These are phyloP conservation scores for Iguana delicatissima DNA, from an alignment of 2,797 vertebrate genomes.

Conservation along the genomic window DNA sequence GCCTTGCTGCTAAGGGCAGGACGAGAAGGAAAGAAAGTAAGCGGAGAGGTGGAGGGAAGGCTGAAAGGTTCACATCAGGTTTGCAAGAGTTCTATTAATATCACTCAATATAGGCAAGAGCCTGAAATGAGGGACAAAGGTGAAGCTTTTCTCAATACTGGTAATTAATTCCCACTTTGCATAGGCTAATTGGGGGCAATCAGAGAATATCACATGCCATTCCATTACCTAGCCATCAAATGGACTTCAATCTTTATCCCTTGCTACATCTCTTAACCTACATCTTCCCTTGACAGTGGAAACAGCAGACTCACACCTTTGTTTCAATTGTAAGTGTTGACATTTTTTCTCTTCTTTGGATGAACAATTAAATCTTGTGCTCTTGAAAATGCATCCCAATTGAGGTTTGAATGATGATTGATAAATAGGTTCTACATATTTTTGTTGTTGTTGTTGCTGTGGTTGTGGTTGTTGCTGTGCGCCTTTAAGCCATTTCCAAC, in stretches of 20 bases:
- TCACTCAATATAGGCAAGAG: constrained; percentile 70
- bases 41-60: background rate
- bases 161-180: constrained; percentile 87
- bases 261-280: constrained; percentile 72
- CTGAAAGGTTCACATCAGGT: constrained; percentile 53
- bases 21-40: constrained; percentile 14
- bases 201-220: constrained; percentile 79
- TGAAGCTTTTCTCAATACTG: constrained; percentile 78
- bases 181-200: constrained; percentile 88
- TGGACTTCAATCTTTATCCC: constrained; percentile 69
- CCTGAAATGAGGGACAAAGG: constrained; percentile 79
- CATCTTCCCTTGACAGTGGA: constrained; percentile 56
- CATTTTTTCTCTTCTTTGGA: constrained; percentile 50
- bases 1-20: constrained; percentile 41
- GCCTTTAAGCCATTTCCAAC: too few species aligned
- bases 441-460: too few species aligned
- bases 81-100: constrained; percentile 72
- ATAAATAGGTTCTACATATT: background rate
- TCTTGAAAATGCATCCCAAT: background rate
- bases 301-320: constrained; percentile 52
- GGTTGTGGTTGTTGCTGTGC: too few species aligned
- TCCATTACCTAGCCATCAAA: constrained; percentile 78
- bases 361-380: constrained; percentile 29
- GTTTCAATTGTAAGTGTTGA: constrained; percentile 46
- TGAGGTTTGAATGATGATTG: background rate